Conservation (phyloP, 2,113 vertebrate species). For the Aramus guarauna region DNA sequence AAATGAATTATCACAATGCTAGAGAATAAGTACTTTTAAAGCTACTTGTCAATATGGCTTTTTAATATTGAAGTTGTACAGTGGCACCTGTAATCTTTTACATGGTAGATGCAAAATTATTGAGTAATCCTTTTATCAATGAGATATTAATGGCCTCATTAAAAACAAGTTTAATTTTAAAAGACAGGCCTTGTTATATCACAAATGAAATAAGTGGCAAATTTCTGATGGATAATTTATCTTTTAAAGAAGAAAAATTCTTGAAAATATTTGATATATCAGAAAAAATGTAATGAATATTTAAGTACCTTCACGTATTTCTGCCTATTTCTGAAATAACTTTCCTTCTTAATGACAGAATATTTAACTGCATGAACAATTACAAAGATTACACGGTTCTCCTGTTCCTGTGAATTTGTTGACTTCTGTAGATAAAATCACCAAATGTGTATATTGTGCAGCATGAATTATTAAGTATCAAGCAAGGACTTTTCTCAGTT, state of each 20-base stretch:
- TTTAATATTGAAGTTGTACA: background rate
- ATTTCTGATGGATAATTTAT: background rate
- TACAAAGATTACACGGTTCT: background rate
- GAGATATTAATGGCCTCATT: background rate
- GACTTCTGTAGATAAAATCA: background rate
- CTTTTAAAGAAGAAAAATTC: background rate
- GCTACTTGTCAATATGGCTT: background rate
- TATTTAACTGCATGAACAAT: background rate
- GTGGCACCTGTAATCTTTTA: background rate
- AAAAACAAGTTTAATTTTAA: background rate
- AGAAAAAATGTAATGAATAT: background rate
- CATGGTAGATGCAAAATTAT: background rate
- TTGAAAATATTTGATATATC: background rate
- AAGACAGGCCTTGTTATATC: background rate
- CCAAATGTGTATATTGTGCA: background rate
- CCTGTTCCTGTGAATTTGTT: background rate
- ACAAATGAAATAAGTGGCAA: background rate
- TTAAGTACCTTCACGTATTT: background rate
- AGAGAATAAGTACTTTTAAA: background rate
- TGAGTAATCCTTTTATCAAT: background rate
- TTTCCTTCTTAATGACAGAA: background rate
- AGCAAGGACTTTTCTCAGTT: background rate
- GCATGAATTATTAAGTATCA: background rate
- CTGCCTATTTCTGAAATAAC: background rate
- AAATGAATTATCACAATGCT: background rate